Percentiles rank a stretch among this genome's conserved stretches.
phyloP scores from a whole-genome alignment of 2,113 vertebrate species.

The Shinisaurus crocodilurus region DNA sequence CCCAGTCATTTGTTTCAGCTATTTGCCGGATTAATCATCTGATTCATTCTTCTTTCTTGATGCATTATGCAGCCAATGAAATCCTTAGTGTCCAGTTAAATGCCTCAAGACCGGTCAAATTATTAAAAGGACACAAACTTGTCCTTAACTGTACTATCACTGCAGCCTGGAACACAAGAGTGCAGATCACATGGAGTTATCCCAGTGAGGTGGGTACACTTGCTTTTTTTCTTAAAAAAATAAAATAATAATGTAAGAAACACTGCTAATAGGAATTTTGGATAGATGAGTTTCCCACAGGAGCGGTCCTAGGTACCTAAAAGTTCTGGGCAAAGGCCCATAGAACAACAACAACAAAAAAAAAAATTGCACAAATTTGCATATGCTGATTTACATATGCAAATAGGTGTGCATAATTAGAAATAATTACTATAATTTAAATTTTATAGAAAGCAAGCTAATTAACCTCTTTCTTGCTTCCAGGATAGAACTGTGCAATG shows the following conservation, averaged over 20 bases:
- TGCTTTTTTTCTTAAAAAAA: background rate
- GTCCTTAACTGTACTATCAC: constrained; percentile 89
- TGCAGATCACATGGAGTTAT: constrained; percentile 90
- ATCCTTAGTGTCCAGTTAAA: constrained; percentile 87
- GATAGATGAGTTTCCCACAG: background rate
- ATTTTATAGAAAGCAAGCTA: too few relatives aligned
- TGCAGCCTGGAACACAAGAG: constrained; percentile 89
- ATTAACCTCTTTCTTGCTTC: too few relatives aligned
- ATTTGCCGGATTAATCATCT: background rate
- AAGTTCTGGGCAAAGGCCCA: too few relatives aligned
- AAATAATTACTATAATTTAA: too few relatives aligned
- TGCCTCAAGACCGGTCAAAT: constrained; percentile 77
- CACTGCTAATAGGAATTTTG: background rate
- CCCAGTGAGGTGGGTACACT: constrained; percentile 86
- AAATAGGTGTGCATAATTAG: too few relatives aligned
- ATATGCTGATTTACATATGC: too few relatives aligned
- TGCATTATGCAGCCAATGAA: constrained; percentile 79
- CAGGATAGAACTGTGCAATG: too few relatives aligned
- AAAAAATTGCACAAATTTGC: too few relatives aligned
- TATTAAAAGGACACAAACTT: constrained; percentile 82
- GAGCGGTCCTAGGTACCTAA: too few relatives aligned
- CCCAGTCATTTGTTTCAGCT: fast-evolving
- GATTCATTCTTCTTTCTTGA: constrained; percentile 18
- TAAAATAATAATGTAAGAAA: background rate
- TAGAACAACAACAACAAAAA: too few relatives aligned